Conservation (phyloP, 2,888 invertebrate genomes). For the Eristalis arbustorum region DNA sequence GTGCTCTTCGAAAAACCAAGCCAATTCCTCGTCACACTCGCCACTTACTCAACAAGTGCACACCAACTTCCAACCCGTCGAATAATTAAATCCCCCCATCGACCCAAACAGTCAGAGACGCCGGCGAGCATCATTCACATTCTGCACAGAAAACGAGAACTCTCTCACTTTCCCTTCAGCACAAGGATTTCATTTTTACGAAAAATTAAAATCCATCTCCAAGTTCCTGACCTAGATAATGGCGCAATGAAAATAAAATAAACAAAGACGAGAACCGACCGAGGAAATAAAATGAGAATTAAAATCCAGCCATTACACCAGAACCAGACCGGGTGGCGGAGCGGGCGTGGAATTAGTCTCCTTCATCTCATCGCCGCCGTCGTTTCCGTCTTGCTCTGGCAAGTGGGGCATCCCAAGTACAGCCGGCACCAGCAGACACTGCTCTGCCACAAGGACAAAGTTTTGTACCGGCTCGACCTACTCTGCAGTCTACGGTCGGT, state of each 20-base stretch:
- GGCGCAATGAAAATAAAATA: constrained; percentile 66
- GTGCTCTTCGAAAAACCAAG: not conserved
- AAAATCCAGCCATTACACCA: constrained; percentile 69
- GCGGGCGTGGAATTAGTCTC: constrained; percentile 62
- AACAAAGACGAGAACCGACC: constrained; percentile 61
- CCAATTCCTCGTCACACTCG: not conserved
- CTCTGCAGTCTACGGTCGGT: constrained; percentile 13
- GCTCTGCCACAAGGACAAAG: constrained; percentile 61
- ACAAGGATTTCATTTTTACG: constrained; percentile 36
- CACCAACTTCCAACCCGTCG: not conserved
- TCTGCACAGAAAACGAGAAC: not conserved
- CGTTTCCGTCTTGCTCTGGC: not conserved
- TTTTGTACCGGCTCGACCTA: constrained; percentile 67
- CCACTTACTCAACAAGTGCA: not conserved
- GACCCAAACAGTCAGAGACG: not conserved
- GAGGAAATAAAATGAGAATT: constrained; percentile 68
- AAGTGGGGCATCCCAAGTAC: constrained; percentile 57
- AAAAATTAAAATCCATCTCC: constrained; percentile 66
- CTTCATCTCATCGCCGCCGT: not conserved
- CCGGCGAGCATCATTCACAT: not conserved
- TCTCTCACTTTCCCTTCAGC: constrained; percentile 44
- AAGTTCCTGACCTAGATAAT: constrained; percentile 70
- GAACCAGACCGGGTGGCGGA: constrained; percentile 32
- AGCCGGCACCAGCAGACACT: constrained; percentile 6
- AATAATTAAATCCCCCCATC: constrained; percentile 28